Evolutionary conservation across 1,140 invertebrate species (phyloP).

Genomic region (Aporrectodea caliginosa): DNA sequence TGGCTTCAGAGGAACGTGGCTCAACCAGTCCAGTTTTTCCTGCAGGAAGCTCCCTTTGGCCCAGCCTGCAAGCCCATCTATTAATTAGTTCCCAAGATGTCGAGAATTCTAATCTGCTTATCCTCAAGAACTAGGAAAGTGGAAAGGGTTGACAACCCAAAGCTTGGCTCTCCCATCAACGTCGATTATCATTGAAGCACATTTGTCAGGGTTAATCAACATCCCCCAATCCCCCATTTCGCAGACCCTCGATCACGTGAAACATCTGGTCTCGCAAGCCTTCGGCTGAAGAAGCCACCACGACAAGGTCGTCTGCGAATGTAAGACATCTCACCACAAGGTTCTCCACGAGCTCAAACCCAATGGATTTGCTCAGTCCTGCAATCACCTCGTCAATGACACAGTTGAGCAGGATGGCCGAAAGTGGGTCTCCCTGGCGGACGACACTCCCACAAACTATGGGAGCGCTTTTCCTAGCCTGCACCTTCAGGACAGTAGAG

Average conservation of each 20-base stretch:
- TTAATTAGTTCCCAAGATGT: background rate
- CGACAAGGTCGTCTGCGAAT: background rate
- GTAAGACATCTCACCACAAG: background rate
- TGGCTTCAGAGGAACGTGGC: background rate
- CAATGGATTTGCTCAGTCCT: no score
- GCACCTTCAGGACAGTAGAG: background rate
- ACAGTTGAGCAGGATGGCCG: background rate
- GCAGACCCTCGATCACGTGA: background rate
- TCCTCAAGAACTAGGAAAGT: background rate
- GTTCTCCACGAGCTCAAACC: background rate
- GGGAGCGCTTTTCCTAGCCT: background rate
- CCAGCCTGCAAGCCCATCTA: background rate
- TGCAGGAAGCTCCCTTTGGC: no score
- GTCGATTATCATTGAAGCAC: background rate
- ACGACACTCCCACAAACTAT: background rate
- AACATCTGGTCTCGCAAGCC: background rate
- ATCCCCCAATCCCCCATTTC: background rate
- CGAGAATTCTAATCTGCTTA: background rate
- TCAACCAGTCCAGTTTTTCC: no score
- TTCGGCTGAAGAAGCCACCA: background rate
- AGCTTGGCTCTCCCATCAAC: background rate
- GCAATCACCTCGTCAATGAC: background rate
- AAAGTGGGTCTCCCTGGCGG: slow-evolving; percentile 8
- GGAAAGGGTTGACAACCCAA: background rate
- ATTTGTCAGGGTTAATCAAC: background rate